These are phyloP conservation scores for Pinctada fucata DNA, from an alignment of 2,888 invertebrate species.

Conservation along the genomic window DNA sequence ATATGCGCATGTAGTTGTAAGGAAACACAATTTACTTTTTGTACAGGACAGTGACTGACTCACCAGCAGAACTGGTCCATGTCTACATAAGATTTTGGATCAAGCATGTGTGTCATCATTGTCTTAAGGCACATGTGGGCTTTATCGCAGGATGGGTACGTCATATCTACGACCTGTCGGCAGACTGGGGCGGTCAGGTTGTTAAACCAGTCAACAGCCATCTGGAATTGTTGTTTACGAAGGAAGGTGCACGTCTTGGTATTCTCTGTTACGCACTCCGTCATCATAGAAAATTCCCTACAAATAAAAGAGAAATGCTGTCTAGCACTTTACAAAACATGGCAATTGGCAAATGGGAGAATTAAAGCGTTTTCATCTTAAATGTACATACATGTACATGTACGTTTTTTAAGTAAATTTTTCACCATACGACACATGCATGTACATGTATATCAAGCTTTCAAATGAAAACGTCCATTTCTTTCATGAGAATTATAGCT, in stretches of 20 bases:
- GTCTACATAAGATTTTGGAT: slow-evolving; percentile 9
- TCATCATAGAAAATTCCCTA: slow-evolving; percentile 20
- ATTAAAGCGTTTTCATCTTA: too few relatives aligned
- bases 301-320: background rate
- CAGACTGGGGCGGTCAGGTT: slow-evolving; percentile 13
- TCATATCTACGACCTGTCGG: background rate
- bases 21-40: too few relatives aligned
- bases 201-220: slow-evolving; percentile 15
- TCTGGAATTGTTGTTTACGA: slow-evolving; percentile 8
- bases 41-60: background rate
- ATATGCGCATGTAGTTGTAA: too few relatives aligned
- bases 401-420: too few relatives aligned
- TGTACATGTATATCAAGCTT: background rate
- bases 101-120: background rate
- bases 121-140: slow-evolving; percentile 23
- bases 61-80: slow-evolving; percentile 35
- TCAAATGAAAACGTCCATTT: too few relatives aligned
- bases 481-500: too few relatives aligned
- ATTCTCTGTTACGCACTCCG: slow-evolving; percentile 12
- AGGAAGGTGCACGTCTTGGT: slow-evolving; percentile 19
- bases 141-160: slow-evolving; percentile 22
- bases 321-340: too few relatives aligned
- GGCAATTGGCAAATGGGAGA: too few relatives aligned
- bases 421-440: background rate
- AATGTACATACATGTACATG: too few relatives aligned